A percentile compares a stretch with the other conserved stretches of the same genome.
Evolutionary conservation across 1,140 invertebrate genomes (phyloP).

Genomic region (Euglossa dilemma): DNA sequence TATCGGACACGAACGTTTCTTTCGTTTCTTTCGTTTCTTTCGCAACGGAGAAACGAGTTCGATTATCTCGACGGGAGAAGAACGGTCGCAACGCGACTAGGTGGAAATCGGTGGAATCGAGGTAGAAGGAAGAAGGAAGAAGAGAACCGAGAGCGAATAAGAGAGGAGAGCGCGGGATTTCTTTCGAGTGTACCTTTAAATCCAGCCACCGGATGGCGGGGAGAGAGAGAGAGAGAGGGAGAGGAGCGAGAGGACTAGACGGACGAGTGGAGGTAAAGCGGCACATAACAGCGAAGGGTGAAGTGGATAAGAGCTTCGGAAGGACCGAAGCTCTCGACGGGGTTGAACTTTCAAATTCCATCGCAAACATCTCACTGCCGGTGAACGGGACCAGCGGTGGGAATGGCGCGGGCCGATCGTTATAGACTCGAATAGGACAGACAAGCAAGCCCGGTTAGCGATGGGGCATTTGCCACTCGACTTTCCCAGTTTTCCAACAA

Average conservation of each 20-base stretch:
- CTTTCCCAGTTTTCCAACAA: neutral
- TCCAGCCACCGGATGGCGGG: neutral
- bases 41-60: neutral
- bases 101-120: neutral
- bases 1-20: too few relatives aligned
- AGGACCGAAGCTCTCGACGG: constrained; percentile 53
- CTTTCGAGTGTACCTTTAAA: constrained; percentile 33
- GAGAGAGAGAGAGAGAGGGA: neutral
- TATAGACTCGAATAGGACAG: constrained; percentile 19
- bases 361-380: constrained; percentile 59
- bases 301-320: constrained; percentile 56
- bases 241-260: constrained; percentile 8
- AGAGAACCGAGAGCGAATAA: neutral
- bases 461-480: constrained; percentile 3
- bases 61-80: neutral
- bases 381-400: neutral
- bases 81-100: neutral
- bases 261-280: constrained; percentile 59
- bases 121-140: neutral
- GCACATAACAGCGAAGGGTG: constrained; percentile 56
- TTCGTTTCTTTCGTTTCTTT: too few relatives aligned
- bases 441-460: constrained; percentile 22
- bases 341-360: constrained; percentile 65
- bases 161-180: constrained; percentile 6
- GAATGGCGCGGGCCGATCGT: neutral